These are phyloP conservation scores for Heliothis peltigera DNA, from an alignment of 2,888 invertebrate species.

Conservation along the genomic window DNA sequence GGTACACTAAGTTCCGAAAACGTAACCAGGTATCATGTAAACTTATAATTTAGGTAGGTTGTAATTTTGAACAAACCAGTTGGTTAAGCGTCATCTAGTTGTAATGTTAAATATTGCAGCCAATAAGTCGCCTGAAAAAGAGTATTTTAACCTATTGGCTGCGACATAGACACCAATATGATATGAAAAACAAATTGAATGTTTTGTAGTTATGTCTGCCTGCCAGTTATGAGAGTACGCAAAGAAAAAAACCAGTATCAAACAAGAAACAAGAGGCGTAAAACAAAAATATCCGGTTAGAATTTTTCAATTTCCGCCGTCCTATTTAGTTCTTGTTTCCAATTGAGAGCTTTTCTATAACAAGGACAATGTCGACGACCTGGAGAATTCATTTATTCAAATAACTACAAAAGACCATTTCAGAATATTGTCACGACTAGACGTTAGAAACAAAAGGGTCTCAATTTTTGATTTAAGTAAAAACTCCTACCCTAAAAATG, in stretches of 20 bases:
- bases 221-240: conserved; percentile 2
- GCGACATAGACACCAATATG: too few relatives aligned
- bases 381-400: neutral
- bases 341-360: conserved; percentile 15
- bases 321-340: conserved; percentile 41
- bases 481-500: conserved; percentile 28
- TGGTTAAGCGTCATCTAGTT: too few relatives aligned
- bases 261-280: conserved; percentile 4
- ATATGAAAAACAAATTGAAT: neutral
- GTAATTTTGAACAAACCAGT: too few relatives aligned
- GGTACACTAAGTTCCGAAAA: too few relatives aligned
- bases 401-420: conserved; percentile 10
- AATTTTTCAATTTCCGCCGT: conserved; percentile 41
- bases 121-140: too few relatives aligned
- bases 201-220: neutral
- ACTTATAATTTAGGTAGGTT: too few relatives aligned
- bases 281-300: conserved; percentile 35
- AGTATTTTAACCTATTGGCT: too few relatives aligned
- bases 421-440: conserved; percentile 4
- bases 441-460: neutral
- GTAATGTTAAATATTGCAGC: too few relatives aligned
- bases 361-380: conserved; percentile 6
- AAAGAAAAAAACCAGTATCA: conserved; percentile 29
- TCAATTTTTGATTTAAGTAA: conserved; percentile 3
- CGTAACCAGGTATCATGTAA: too few relatives aligned